These are phyloP conservation scores for Pseudoatta argentina DNA, from an alignment of 1,140 invertebrate genomes.

Conservation along the genomic window DNA sequence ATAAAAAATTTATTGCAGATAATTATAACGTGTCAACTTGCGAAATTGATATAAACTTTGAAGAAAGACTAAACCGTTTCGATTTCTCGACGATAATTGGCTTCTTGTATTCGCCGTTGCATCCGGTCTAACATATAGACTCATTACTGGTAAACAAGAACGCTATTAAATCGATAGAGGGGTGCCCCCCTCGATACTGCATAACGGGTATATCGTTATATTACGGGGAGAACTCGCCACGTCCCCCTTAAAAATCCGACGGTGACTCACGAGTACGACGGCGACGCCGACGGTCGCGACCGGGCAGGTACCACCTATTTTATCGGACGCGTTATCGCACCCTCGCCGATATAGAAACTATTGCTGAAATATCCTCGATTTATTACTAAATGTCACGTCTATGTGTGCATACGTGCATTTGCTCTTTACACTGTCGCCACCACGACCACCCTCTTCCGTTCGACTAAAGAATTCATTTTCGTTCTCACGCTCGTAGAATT, in stretches of 20 bases:
- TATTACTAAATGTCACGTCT: conserved; percentile 55
- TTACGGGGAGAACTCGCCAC: conserved; percentile 63
- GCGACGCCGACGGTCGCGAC: conserved; percentile 68
- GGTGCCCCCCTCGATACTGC: neutral
- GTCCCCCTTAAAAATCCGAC: conserved; percentile 67
- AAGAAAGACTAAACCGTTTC: neutral
- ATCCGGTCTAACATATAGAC: conserved; percentile 36
- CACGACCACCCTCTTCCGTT: neutral
- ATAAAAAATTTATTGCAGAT: too few species aligned
- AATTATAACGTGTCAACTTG: too few species aligned
- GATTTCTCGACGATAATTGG: conserved; percentile 1
- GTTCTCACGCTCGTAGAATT: conserved; percentile 39
- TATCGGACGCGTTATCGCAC: conserved; percentile 75
- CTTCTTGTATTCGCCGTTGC: conserved; percentile 34
- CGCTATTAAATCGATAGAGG: conserved; percentile 79
- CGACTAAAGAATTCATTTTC: conserved; percentile 7
- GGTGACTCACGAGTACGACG: conserved; percentile 73
- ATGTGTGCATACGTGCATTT: conserved; percentile 23
- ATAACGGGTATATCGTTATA: conserved; percentile 61
- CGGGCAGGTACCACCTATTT: conserved; percentile 68
- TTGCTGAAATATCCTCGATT: conserved; percentile 44
- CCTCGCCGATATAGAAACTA: conserved; percentile 40
- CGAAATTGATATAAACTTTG: too few species aligned
- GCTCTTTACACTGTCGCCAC: conserved; percentile 22
- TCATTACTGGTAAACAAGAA: conserved; percentile 79